These are phyloP conservation scores for Alethe castanea DNA, from an alignment of 2,113 vertebrate species.

Conservation along the genomic window DNA sequence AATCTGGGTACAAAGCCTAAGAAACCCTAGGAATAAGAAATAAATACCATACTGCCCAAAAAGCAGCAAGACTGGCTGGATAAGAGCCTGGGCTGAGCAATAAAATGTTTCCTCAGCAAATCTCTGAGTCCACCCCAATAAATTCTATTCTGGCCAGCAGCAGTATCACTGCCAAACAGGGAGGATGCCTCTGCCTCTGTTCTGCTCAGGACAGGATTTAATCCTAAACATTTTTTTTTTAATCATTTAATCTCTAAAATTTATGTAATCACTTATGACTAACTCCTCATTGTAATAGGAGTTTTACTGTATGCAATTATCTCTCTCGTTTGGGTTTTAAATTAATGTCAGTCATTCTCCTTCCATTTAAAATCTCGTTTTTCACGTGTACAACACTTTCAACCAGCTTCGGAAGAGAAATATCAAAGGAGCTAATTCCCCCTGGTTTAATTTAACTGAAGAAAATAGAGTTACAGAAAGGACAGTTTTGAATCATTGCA, in stretches of 20 bases:
- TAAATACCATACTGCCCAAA: not conserved
- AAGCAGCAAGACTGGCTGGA: not conserved
- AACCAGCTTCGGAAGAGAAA: conserved; percentile 26
- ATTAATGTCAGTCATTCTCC: conserved; percentile 45
- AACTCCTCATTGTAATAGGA: conserved; percentile 61
- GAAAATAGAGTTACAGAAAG: conserved; percentile 12
- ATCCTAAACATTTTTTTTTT: not conserved
- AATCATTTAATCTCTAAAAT: conserved; percentile 58
- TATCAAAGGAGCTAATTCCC: conserved; percentile 21
- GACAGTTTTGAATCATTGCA: conserved; percentile 7
- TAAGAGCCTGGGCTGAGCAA: not conserved
- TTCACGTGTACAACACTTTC: conserved; percentile 2
- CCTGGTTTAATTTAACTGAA: conserved; percentile 24
- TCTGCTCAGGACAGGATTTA: not conserved
- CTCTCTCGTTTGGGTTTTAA: conserved; percentile 55
- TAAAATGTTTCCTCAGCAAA: not conserved
- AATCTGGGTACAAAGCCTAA: not conserved
- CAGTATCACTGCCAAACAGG: not conserved
- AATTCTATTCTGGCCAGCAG: not conserved
- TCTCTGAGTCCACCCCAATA: not conserved
- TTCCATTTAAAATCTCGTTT: conserved; percentile 58
- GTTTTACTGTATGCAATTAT: conserved; percentile 45
- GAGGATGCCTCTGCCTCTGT: not conserved
- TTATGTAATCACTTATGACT: conserved; percentile 60
- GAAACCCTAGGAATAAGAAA: not conserved